These are phyloP conservation scores for Cheilosia vernalis DNA, from an alignment of 2,888 invertebrate genomes.

Conservation along the genomic window DNA sequence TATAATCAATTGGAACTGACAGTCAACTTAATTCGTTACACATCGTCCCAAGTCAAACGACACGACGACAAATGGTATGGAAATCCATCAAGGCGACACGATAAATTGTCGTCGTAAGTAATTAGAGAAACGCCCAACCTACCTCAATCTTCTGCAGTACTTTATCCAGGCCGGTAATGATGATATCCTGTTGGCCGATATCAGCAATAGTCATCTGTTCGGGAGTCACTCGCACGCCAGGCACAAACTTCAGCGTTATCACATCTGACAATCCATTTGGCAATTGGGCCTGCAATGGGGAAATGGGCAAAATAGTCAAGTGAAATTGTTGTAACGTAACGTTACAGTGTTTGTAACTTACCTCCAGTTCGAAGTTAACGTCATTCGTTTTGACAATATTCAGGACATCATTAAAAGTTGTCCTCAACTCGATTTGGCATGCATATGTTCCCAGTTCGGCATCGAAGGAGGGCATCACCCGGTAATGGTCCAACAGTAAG, in stretches of 20 bases:
- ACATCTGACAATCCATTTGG: conserved; percentile 80
- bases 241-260: conserved; percentile 81
- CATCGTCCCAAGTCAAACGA: conserved; percentile 5
- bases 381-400: conserved; percentile 80
- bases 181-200: conserved; percentile 81
- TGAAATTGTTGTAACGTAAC: conserved; percentile 8
- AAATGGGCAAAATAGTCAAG: no score
- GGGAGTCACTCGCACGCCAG: conserved; percentile 81
- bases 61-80: conserved; percentile 43
- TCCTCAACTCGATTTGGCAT: conserved; percentile 80
- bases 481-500: conserved; percentile 80
- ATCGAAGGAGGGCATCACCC: conserved; percentile 80
- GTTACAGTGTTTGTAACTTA: conserved; percentile 70
- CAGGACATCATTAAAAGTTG: conserved; percentile 80
- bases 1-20: conserved; percentile 55
- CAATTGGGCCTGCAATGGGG: conserved; percentile 79
- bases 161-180: conserved; percentile 85
- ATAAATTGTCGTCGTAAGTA: conserved; percentile 52
- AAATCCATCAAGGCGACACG: conserved; percentile 38
- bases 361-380: conserved; percentile 82
- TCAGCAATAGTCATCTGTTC: conserved; percentile 79
- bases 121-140: conserved; percentile 75
- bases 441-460: conserved; percentile 80
- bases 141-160: conserved; percentile 85
- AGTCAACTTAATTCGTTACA: conserved; percentile 52